Conservation (phyloP, 2,888 invertebrate species). For the Uloborus plumipes region DNA sequence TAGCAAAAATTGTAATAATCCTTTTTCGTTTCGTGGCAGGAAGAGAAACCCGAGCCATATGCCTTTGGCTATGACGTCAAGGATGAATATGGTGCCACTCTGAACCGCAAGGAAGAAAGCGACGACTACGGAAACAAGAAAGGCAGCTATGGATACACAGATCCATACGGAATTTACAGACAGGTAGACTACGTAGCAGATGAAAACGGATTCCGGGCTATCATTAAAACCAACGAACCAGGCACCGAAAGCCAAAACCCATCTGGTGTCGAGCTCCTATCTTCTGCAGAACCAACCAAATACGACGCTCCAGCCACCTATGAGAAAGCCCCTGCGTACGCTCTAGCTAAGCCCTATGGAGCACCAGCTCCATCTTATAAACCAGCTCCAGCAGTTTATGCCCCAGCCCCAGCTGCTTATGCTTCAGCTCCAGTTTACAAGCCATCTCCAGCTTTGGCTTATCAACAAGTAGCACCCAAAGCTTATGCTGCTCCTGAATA, state of each 20-base stretch:
- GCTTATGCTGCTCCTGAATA: slow-evolving; percentile 9
- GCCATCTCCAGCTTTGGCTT: neutral
- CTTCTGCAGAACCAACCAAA: slow-evolving; percentile 31
- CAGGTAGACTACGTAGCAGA: slow-evolving; percentile 65
- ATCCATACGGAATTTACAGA: slow-evolving; percentile 65
- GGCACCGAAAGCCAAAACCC: slow-evolving; percentile 62
- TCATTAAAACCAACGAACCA: slow-evolving; percentile 66
- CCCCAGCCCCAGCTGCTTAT: slow-evolving; percentile 12
- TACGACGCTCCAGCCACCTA: slow-evolving; percentile 19
- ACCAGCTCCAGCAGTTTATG: slow-evolving; percentile 31
- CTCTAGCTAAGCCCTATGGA: slow-evolving; percentile 7
- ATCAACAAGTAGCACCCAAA: slow-evolving; percentile 1
- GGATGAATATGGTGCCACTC: slow-evolving; percentile 61
- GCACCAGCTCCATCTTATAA: slow-evolving; percentile 31
- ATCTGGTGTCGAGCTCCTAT: slow-evolving; percentile 44
- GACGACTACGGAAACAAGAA: slow-evolving; percentile 65
- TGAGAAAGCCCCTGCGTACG: neutral
- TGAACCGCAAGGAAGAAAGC: slow-evolving; percentile 64
- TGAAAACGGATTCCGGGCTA: slow-evolving; percentile 64
- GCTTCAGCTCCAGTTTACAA: neutral
- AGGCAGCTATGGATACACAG: slow-evolving; percentile 66
- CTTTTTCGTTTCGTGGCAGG: neutral
- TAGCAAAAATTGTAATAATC: too few species aligned
- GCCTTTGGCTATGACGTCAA: slow-evolving; percentile 66
- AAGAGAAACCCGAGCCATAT: slow-evolving; percentile 65